Evolutionary conservation across 2,113 vertebrate genomes (phyloP).

Genomic region (Semnornis frantzii): DNA sequence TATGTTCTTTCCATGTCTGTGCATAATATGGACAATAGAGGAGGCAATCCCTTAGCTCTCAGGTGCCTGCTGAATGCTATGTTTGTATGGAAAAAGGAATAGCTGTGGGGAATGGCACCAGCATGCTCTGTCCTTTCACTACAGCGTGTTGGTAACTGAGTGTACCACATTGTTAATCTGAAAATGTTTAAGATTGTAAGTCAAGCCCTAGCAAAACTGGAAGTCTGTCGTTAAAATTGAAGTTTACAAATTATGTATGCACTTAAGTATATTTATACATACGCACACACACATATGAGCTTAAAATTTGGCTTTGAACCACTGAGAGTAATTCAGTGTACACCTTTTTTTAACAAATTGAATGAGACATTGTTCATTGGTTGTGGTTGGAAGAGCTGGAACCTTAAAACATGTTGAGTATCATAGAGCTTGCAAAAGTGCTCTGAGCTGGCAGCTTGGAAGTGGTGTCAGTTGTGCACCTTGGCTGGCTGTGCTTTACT

Average conservation of each 20-base stretch:
- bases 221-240: background rate
- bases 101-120: background rate
- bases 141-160: background rate
- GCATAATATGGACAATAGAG: background rate
- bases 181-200: background rate
- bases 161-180: background rate
- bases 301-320: background rate
- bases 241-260: background rate
- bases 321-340: background rate
- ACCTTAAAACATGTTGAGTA: background rate
- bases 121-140: rapidly evolving
- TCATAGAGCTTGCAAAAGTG: background rate
- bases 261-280: background rate
- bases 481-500: constrained; percentile 1
- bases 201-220: background rate
- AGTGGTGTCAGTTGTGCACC: background rate
- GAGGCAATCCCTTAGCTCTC: background rate
- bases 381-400: constrained; percentile 1
- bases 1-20: background rate
- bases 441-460: background rate
- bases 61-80: background rate
- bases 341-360: background rate
- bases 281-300: background rate
- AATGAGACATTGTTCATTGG: background rate
- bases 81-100: background rate